Percentiles rank a stretch among this genome's conserved stretches.
Conservation (phyloP, 2,113 vertebrate species). For the Petrocephalus microphthalmus region DNA sequence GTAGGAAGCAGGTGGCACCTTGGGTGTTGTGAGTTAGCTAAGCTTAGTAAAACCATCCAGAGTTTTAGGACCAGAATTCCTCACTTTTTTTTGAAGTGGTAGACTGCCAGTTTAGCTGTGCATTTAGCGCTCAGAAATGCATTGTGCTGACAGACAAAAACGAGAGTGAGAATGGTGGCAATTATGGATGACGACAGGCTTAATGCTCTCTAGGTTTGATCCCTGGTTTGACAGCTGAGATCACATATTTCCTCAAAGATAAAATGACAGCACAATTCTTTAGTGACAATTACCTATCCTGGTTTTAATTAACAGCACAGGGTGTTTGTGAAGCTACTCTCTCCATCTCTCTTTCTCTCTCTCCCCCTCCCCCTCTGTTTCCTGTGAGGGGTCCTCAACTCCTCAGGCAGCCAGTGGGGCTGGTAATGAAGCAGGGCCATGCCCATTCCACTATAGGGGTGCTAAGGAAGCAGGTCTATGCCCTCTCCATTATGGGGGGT, state of each 20-base stretch:
- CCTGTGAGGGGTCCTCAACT: not conserved
- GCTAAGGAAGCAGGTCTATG: not conserved
- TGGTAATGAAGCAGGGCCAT: not conserved
- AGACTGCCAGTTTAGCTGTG: not conserved
- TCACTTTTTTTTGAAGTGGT: not conserved
- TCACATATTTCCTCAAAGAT: not conserved
- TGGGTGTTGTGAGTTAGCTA: not conserved
- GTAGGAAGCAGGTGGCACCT: not conserved
- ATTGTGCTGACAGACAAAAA: not conserved
- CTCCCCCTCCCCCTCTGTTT: conserved; percentile 32
- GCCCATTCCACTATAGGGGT: not conserved
- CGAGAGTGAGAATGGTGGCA: not conserved
- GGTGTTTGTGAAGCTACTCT: not conserved
- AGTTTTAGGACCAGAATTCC: not conserved
- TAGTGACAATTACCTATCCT: not conserved
- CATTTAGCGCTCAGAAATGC: not conserved
- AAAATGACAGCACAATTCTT: not conserved
- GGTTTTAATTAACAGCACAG: not conserved
- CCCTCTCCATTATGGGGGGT: not conserved
- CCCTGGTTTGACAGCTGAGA: not conserved
- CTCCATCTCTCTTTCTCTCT: conserved; percentile 66
- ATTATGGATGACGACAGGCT: not conserved
- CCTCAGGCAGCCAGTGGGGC: not conserved
- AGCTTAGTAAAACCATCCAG: not conserved
- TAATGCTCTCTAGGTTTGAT: not conserved